Conservation (phyloP, 2,113 vertebrate genomes). For the Mobula hypostoma region DNA sequence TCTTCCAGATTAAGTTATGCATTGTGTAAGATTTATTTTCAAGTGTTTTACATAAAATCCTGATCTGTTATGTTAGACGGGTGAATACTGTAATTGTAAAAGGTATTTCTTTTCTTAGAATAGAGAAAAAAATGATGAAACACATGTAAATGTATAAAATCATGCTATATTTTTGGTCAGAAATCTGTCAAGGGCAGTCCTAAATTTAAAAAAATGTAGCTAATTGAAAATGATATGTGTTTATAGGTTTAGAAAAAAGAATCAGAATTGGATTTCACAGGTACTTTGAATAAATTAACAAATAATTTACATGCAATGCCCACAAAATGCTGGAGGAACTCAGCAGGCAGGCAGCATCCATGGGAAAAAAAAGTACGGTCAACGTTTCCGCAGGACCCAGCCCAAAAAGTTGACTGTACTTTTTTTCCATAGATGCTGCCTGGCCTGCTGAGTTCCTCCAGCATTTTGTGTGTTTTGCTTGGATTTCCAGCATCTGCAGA, state of each 20-base stretch:
- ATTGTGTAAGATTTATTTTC: not conserved
- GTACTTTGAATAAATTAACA: not conserved
- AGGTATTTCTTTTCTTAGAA: constrained; percentile 13
- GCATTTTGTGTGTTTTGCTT: too few relatives aligned
- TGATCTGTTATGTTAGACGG: constrained; percentile 3
- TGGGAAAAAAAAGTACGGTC: too few relatives aligned
- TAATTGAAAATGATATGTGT: not conserved
- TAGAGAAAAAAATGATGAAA: not conserved
- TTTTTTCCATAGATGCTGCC: too few relatives aligned
- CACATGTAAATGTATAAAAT: constrained; percentile 21
- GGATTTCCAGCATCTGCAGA: too few relatives aligned
- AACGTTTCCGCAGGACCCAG: too few relatives aligned
- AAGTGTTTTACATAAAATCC: constrained; percentile 10
- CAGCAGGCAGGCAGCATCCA: too few relatives aligned
- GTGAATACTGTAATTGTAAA: constrained; percentile 15
- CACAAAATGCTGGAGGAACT: too few relatives aligned
- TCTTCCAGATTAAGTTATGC: not conserved
- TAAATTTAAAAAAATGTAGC: constrained; percentile 13
- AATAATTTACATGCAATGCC: not conserved
- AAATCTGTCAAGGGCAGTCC: constrained; percentile 20
- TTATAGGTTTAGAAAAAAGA: not conserved
- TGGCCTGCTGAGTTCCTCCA: too few relatives aligned
- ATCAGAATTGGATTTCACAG: not conserved
- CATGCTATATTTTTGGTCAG: constrained; percentile 37
- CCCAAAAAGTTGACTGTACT: too few relatives aligned